Base-by-base conservation (phyloP, 2,113 vertebrate genomes). In the Danio rerio region DNA sequence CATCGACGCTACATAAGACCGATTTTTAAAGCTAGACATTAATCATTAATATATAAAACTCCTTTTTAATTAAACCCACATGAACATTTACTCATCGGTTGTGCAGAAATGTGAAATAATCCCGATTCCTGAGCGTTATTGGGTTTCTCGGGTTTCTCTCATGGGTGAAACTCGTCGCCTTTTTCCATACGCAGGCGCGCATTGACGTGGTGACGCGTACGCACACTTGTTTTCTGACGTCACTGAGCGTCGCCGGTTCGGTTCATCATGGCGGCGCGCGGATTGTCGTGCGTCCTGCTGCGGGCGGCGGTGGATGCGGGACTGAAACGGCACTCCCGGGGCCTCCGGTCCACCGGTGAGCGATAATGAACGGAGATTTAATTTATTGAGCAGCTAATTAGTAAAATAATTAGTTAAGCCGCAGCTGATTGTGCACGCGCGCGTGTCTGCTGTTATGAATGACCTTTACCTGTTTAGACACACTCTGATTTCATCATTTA, bases 191-290 rank as follows among this genome's bases (percentile, higher is more conserved):
- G 12, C 13, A 16, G 4, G 42, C 43, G 13, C 18, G 7, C 74
- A 77, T 10, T 2, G 12, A 58, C 53, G 72, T 18, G 72, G 58
- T 91, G 90, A 92, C 90, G 93, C n/a, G 77, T 0, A 82, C 86
- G 84, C 83, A 84, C 7, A 43, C 47, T 18, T 69, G 16, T 16
- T 59, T 40, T 49, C 13, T 21, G 0, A 47, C 49, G 58, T 58
- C 13, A 81, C 55, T 43, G 21, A 6, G 40, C 31, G 1, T 16
- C 4, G 52, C 2, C 6, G 4, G 47, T 50, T 20, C 21, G 45
- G 12, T 59, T 43, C 87, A 94, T 92, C 79, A 94, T 95, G 93
- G 93, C 93, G 93, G 83, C 91, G 56, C 91, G 89, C 86, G 52
- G 65, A 5, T 58, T 82, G 0, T 85, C 82, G 0, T 2, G n/a